Evolutionary conservation across 2,797 vertebrate species (phyloP).

Genomic region (Falco novaeseelandiae): DNA sequence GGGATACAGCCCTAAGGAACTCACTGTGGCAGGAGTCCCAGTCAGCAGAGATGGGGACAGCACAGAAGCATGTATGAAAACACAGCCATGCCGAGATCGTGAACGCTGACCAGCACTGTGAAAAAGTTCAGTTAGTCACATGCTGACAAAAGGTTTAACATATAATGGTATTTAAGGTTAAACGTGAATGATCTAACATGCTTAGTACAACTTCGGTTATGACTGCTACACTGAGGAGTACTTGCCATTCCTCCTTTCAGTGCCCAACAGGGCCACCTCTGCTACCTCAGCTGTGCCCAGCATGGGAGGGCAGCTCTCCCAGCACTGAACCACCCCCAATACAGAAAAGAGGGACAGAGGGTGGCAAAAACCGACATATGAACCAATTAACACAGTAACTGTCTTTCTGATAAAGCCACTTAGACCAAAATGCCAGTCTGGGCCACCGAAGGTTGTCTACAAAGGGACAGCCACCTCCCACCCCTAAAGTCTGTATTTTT

Average conservation of each 20-base stretch:
- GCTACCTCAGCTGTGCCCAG: neutral
- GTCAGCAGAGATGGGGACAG: no score
- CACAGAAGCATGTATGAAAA: accelerated
- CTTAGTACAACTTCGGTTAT: neutral
- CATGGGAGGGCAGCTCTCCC: neutral
- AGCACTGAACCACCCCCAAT: neutral
- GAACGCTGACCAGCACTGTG: neutral
- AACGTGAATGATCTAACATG: neutral
- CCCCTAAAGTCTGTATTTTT: neutral
- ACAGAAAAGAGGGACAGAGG: neutral
- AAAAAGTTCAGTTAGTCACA: neutral
- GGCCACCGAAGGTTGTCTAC: neutral
- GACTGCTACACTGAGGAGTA: neutral
- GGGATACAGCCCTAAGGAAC: neutral
- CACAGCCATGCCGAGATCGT: neutral
- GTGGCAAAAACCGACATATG: neutral
- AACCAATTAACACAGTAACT: neutral
- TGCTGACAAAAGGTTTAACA: neutral
- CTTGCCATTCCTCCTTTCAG: neutral
- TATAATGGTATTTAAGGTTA: neutral
- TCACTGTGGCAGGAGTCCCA: neutral
- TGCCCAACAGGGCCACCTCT: neutral
- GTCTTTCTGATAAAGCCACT: neutral
- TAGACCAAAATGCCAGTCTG: neutral
- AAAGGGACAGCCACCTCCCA: neutral